Percentiles rank a stretch among this genome's conserved stretches.
These are phyloP conservation scores for Cerastis rubricosa DNA, from an alignment of 2,888 invertebrate species.

Conservation along the genomic window DNA sequence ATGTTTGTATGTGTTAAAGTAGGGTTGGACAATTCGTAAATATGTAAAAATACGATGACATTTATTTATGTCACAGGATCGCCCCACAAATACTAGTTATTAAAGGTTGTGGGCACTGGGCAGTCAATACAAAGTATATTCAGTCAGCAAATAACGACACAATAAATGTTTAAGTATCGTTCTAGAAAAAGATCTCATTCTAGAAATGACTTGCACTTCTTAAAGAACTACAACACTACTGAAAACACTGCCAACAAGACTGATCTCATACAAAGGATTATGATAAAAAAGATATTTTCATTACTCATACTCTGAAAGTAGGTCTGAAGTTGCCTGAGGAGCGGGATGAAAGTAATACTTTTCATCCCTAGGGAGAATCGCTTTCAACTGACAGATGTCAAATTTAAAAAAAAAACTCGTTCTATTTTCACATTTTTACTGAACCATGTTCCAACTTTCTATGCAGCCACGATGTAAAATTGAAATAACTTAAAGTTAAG, in stretches of 20 bases:
- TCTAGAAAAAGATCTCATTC: neutral
- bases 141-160: no score
- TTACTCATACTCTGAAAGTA: no score
- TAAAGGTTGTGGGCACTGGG: neutral
- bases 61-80: neutral
- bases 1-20: conserved; percentile 1
- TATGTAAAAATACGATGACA: neutral
- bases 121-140: neutral
- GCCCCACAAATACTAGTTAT: neutral
- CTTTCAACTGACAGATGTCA: no score
- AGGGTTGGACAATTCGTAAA: neutral
- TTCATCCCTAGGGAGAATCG: no score
- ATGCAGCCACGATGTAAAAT: no score
- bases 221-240: neutral
- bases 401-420: no score
- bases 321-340: no score
- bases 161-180: neutral
- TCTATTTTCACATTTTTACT: no score
- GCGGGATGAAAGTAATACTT: no score
- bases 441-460: no score
- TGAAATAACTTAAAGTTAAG: no score
- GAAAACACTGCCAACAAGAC: neutral
- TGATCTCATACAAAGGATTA: neutral
- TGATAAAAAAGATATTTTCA: neutral
- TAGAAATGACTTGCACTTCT: neutral